These are phyloP conservation scores for Argentina silus DNA, from an alignment of 2,797 vertebrate genomes.

Conservation along the genomic window DNA sequence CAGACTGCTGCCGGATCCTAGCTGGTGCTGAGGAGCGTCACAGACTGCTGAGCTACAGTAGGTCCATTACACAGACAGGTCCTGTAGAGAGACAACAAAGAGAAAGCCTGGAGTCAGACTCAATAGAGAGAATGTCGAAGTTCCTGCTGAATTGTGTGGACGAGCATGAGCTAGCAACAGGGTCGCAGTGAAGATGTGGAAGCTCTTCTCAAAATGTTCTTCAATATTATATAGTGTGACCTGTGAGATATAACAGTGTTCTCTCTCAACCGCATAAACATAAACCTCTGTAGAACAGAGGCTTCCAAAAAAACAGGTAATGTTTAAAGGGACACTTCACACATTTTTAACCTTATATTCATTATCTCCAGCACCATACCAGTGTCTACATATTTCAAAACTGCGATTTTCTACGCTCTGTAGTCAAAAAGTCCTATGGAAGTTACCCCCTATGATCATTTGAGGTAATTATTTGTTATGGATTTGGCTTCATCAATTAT, in stretches of 20 bases:
- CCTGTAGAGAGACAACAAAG: slow-evolving; percentile 60
- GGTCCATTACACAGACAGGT: slow-evolving; percentile 72
- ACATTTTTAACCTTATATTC: no score
- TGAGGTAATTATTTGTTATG: background rate
- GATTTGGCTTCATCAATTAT: slow-evolving; percentile 57
- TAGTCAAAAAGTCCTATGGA: no score
- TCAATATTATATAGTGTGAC: background rate
- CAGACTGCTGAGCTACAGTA: slow-evolving; percentile 71
- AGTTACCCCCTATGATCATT: no score
- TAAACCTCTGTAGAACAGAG: slow-evolving; percentile 1
- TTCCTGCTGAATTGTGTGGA: background rate
- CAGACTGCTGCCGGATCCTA: slow-evolving; percentile 70
- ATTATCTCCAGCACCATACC: no score
- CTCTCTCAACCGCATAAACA: slow-evolving; percentile 6
- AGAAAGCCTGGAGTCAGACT: background rate
- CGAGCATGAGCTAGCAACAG: no score
- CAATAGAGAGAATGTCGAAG: background rate
- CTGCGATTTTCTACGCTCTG: no score
- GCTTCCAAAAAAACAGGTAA: slow-evolving; percentile 39
- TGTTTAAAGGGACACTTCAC: background rate
- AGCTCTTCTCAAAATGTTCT: background rate
- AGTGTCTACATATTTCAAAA: no score
- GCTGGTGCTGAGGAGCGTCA: slow-evolving; percentile 73
- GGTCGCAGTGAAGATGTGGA: no score
- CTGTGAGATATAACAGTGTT: background rate